phyloP scores from a whole-genome alignment of 2,888 invertebrate genomes.

The Deroplatys truncata region DNA sequence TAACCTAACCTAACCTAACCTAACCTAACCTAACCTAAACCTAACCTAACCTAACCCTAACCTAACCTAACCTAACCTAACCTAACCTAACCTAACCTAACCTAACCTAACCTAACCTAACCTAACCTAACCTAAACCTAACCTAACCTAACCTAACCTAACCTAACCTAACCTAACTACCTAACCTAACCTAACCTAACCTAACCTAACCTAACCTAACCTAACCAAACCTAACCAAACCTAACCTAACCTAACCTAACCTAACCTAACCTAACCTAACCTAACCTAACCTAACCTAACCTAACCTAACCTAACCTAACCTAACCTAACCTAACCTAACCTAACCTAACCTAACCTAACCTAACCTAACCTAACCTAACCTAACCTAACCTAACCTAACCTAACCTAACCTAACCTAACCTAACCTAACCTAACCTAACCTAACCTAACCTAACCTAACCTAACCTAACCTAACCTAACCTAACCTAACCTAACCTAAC shows the following conservation, averaged over 20 bases:
- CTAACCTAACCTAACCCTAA: too few relatives aligned
- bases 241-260: background rate
- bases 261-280: too few relatives aligned
- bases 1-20: too few relatives aligned
- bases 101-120: too few relatives aligned
- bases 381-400: slow-evolving; percentile 29
- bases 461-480: slow-evolving; percentile 36
- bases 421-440: slow-evolving; percentile 3
- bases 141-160: too few relatives aligned
- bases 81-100: too few relatives aligned
- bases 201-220: background rate
- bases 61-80: too few relatives aligned
- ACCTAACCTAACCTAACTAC: too few relatives aligned
- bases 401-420: background rate
- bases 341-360: background rate
- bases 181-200: background rate
- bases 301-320: slow-evolving; percentile 27
- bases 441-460: slow-evolving; percentile 33
- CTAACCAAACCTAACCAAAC: slow-evolving; percentile 7
- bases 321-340: slow-evolving; percentile 33
- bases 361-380: slow-evolving; percentile 32
- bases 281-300: too few relatives aligned
- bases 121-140: too few relatives aligned
- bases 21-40: too few relatives aligned
- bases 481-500: slow-evolving; percentile 26